These are phyloP conservation scores for Hetaerina titia DNA, from an alignment of 2,888 invertebrate genomes.

Conservation along the genomic window DNA sequence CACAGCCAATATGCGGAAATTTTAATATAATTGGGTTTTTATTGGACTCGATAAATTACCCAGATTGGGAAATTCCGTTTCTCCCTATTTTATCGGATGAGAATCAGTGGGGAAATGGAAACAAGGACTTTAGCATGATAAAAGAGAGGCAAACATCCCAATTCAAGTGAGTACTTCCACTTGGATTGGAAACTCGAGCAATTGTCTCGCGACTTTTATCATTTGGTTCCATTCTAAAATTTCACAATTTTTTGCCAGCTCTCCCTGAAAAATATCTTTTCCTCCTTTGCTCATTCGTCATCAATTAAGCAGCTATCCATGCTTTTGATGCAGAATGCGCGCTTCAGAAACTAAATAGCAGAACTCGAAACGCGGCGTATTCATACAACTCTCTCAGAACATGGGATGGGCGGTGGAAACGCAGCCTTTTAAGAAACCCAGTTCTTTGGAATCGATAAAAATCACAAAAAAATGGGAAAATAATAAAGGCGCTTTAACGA, in stretches of 20 bases:
- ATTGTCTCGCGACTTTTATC: background rate
- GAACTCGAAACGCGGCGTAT: background rate
- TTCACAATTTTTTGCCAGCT: background rate
- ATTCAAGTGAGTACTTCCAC: background rate
- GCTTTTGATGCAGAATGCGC: background rate
- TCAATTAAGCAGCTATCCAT: background rate
- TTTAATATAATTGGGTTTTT: too few species aligned
- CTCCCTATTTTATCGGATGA: too few species aligned
- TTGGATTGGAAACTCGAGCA: background rate
- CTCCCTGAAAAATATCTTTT: background rate
- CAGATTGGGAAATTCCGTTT: too few species aligned
- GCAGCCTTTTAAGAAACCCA: background rate
- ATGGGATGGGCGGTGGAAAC: too few species aligned
- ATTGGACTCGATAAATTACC: too few species aligned
- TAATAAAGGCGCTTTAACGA: background rate
- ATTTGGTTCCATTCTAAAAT: background rate
- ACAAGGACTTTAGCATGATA: background rate
- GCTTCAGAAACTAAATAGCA: background rate
- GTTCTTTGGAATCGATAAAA: background rate
- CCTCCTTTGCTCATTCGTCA: background rate
- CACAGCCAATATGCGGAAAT: too few species aligned
- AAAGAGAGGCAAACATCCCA: background rate
- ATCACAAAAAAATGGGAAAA: background rate
- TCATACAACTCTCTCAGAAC: background rate
- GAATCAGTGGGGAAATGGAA: too few species aligned